Percentiles rank a stretch among this genome's conserved stretches.
Evolutionary conservation across 2,797 vertebrate genomes (phyloP).

Genomic region (Brachyalestes nurse): DNA sequence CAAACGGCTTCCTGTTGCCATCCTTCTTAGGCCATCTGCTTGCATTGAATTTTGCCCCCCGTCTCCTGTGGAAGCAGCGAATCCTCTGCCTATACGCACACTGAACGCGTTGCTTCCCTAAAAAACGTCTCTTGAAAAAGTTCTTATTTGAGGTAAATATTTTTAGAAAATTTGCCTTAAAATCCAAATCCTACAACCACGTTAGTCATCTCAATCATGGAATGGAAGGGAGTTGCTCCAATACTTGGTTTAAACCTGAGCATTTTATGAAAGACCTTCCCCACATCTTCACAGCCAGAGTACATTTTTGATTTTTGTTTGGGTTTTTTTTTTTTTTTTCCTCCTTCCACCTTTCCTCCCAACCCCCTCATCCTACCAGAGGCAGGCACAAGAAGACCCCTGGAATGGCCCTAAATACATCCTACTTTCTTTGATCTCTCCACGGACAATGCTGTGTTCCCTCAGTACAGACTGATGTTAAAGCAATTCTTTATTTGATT

Average conservation of each 20-base stretch:
- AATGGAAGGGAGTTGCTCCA: conserved; percentile 4
- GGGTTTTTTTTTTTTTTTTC: neutral
- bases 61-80: conserved; percentile 70
- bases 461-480: conserved; percentile 13
- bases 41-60: conserved; percentile 69
- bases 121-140: conserved; percentile 20
- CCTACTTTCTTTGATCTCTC: neutral
- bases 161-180: conserved; percentile 48
- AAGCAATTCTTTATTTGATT: neutral
- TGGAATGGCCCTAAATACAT: conserved; percentile 6
- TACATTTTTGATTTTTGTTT: neutral
- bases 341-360: too few species aligned
- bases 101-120: conserved; percentile 14
- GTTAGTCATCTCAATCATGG: conserved; percentile 12
- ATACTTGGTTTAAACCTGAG: conserved; percentile 9
- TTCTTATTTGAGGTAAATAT: conserved; percentile 32
- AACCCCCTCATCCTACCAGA: neutral
- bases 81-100: conserved; percentile 75
- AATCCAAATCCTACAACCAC: conserved; percentile 1
- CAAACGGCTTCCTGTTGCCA: conserved; percentile 67
- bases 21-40: conserved; percentile 78
- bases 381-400: neutral
- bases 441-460: neutral
- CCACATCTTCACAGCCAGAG: neutral
- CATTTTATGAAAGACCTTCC: conserved; percentile 17